These are phyloP conservation scores for Drosophila greeni DNA, from an alignment of 2,888 invertebrate species.

Conservation along the genomic window DNA sequence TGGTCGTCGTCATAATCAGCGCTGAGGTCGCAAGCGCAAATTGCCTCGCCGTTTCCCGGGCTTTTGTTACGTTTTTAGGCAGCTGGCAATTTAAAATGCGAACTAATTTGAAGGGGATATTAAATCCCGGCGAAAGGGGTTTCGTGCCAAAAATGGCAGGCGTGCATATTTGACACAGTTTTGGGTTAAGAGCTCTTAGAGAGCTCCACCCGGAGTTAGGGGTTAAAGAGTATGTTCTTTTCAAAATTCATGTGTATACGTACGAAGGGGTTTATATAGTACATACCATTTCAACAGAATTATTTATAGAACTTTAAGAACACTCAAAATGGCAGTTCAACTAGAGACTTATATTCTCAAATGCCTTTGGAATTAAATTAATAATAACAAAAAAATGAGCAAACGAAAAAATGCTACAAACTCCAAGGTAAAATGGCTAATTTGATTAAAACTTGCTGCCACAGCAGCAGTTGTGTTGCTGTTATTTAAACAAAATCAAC, in stretches of 20 bases:
- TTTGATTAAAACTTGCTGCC: not conserved
- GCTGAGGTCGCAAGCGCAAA: conserved; percentile 57
- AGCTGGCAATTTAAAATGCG: conserved; percentile 44
- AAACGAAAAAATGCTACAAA: too few species aligned
- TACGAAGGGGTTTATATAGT: not conserved
- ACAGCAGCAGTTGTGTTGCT: too few species aligned
- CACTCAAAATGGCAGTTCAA: not conserved
- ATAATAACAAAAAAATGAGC: not conserved
- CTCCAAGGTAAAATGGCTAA: not conserved
- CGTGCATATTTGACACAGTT: conserved; percentile 21
- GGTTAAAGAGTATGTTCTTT: conserved; percentile 5
- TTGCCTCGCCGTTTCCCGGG: conserved; percentile 46
- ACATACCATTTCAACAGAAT: not conserved
- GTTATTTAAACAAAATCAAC: not conserved
- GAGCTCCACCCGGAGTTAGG: not conserved
- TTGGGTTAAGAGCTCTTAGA: not conserved
- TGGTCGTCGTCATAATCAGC: conserved; percentile 62
- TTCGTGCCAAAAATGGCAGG: conserved; percentile 6
- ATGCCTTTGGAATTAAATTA: not conserved
- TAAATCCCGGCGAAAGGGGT: conserved; percentile 19
- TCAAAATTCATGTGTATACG: conserved; percentile 1
- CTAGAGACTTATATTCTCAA: too few species aligned
- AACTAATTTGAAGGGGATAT: conserved; percentile 44
- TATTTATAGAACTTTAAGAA: not conserved
- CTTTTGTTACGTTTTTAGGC: conserved; percentile 6